Evolutionary conservation across 30 jellyfish, hydroid and myxozoan species (phyloP), one percentile per base, ranked within the genome.

Genomic region (Aurelia sp.): DNA sequence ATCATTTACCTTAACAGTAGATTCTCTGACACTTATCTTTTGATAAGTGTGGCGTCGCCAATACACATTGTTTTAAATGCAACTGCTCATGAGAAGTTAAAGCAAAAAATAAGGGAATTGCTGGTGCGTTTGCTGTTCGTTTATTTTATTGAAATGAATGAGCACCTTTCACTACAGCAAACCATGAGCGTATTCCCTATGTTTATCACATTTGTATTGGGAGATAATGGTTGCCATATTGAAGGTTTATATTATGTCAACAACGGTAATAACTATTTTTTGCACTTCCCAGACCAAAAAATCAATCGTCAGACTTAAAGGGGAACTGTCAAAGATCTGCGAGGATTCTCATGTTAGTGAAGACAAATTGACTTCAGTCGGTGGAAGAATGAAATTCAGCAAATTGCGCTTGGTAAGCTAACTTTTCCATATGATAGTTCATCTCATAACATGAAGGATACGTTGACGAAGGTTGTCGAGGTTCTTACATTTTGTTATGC

Each of bases 361-460:
- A 8, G 51, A 31, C 81, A 69, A 47, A 69, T 69, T 69, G 81
- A 69, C 20, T 69, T 69, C 81, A 69, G 52, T 21, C 81, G 35
- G 65, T 69, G 81, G 81, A 69, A 69, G 52, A 69, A 69, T 69
- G 81, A 69, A 69, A 69, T 69, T 69, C 63, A 69, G 19, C 59
- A 69, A 69, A 69, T 69, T 69, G 81, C 81, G 11, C 81, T 38
- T 47, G 81, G 81, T 69, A 69, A 69, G 19, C 52, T 69, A 38
- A 27, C 19, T 69, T 69, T n/a, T 69, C 15, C 47, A 69, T 20
- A 38, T 16, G 8, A 55, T 68, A 4, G 63, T 44, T 19, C 38
- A 4, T 5, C 81, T 30, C 16, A 4, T 4, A 21, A 31, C 52
- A 33, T 21, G 81, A 21, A 21, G 19, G 35, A 15, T 13, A 57